These are phyloP conservation scores for Squalus acanthias DNA, from an alignment of 2,797 vertebrate genomes.

Conservation along the genomic window DNA sequence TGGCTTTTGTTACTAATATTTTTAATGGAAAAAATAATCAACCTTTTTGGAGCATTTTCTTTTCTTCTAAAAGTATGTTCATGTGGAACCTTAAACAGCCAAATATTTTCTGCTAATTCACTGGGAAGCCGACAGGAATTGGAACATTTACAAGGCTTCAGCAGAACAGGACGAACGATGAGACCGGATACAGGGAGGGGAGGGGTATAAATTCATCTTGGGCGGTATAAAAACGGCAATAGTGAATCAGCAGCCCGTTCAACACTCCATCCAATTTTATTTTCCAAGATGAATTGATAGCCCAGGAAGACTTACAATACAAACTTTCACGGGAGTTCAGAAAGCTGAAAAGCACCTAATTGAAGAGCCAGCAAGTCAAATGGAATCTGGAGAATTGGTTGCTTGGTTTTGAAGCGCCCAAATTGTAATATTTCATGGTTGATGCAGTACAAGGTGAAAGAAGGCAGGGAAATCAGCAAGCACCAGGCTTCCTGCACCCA, in stretches of 20 bases:
- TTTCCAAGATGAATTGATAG: background rate
- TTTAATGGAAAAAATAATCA: background rate
- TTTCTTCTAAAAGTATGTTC: background rate
- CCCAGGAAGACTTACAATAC: background rate
- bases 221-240: background rate
- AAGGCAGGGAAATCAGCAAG: background rate
- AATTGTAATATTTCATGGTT: background rate
- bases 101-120: constrained; percentile 14
- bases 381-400: background rate
- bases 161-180: background rate
- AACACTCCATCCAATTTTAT: background rate
- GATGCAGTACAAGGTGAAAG: background rate
- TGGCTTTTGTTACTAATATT: background rate
- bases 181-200: background rate
- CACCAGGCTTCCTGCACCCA: background rate
- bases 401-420: background rate
- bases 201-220: background rate
- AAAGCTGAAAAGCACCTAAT: background rate
- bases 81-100: background rate
- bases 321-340: background rate
- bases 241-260: background rate
- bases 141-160: background rate
- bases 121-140: background rate
- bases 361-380: background rate
- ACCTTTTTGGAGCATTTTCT: background rate